Evolutionary conservation across 2,113 vertebrate genomes (phyloP), one percentile per base, ranked within the genome.

Genomic region (Zosterops borbonicus): DNA sequence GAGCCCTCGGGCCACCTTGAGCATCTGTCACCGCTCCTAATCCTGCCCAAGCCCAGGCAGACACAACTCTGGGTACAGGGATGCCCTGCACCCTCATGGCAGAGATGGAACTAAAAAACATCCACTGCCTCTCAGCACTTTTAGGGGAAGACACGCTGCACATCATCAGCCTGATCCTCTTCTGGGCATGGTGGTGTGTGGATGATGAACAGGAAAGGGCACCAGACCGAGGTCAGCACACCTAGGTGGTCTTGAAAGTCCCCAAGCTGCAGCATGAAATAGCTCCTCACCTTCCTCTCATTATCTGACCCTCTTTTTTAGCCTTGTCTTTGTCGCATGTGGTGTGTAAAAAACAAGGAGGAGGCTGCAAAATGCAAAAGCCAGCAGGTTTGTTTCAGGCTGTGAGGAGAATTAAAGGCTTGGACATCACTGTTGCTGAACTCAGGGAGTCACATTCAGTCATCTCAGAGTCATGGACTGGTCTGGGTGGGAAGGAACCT

Each of bases 31-130:
- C n/a, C n/a, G n/a, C n/a, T n/a, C n/a, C n/a, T n/a, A n/a, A n/a
- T n/a, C n/a, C n/a, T n/a, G n/a, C n/a, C n/a, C n/a, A n/a, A n/a
- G n/a, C n/a, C n/a, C n/a, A n/a, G n/a, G n/a, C n/a, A n/a, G n/a
- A n/a, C n/a, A n/a, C n/a, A n/a, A n/a, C n/a, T n/a, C n/a, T 75
- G 14, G 3, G 46, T 1, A 0, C 18, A 4, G 62, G 23, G 47
- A 25, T 5, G 18, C 53, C 58, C 65, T 4, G 15, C 33, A 35
- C 28, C 69, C 37, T 37, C 3, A 0, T 15, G 35, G n/a, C 44
- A 23, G 13, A 19, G 46, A 52, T 19, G 64, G 50, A 39, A 33
- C 33, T 27, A n/a, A 9, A 9, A 2, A 77, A 0, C 42, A 33
- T 11, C 27, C 2, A 0, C 64, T 31, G 33, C 20, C 37, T 41